Base-by-base conservation (phyloP, 2,797 vertebrate species). In the Diplodus sargus region DNA sequence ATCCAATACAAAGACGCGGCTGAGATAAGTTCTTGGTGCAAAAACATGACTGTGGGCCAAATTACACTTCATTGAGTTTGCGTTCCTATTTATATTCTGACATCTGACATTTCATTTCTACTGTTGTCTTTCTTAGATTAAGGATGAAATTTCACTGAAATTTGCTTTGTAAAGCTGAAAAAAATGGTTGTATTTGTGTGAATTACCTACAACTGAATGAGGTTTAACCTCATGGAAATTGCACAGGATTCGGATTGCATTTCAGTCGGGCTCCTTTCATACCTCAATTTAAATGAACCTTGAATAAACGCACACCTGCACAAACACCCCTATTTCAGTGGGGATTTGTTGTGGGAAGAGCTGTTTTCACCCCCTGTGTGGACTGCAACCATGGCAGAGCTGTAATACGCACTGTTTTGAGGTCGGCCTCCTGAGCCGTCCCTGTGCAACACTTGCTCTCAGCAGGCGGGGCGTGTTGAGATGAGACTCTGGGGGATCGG, bases 381-480 rank as follows among this genome's bases (percentile, higher is more conserved):
- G 67, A 56, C 68, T 51, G 48, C 30, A 66, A 63, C 69, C 60
- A 61, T n/a, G 18, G 52, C 76, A 23, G 30, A 60, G 48, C 66
- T 73, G 22, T 85, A 52, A 81, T 60, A 57, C 54, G 30, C 47
- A 22, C 28, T 8, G 48, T 34, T 47, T 42, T 11, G 30, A 70
- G 64, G 34, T 17, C 7, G 34, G n/a, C 18, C n/a, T 68, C 58
- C 70, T 48, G 30, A 65, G 60, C 61, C 47, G 72, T 78, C 82
- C 61, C 47, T 2, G 5, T 42, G 71, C 34, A 61, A 18, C 64
- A 20, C 81, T 74, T 52, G 54, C 63, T 86, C 76, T 87, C 76
- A 68, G 64, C 81, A 79, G 81, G 86, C 28, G 2, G 28, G 63
- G 65, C 5, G 15, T 83, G 85, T 83, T 70, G 70, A 79, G 78